Base-by-base conservation (phyloP, 2,797 vertebrate genomes). In the Gadopsis bispinosus region DNA sequence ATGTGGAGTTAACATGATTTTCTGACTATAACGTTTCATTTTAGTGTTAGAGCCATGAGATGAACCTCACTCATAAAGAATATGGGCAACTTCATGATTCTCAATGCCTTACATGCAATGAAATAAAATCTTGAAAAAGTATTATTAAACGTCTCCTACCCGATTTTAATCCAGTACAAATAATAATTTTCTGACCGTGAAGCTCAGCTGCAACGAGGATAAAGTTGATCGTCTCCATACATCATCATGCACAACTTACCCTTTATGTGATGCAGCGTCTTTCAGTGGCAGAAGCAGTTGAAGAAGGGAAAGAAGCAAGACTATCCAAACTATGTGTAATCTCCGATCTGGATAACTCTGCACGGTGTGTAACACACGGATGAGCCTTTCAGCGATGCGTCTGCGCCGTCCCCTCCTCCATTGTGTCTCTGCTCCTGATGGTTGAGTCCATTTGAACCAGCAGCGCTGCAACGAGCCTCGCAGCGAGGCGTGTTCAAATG, bases 401-500 rank as follows among this genome's bases (percentile, higher is more conserved):
- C 54, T 41, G 61, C 56, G 19, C 55, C 19, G 54, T n/a, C 41
- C 64, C 72, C 55, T 7, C 61, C 63, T 87, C 85, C 88, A 90
- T 91, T 91, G 84, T 67, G 70, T 22, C 47, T 83, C 75, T 22
- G 13, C 62, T 79, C 17, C 48, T 62, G 54, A 65, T 81, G 68
- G 76, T 74, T 39, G 60, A 92, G 67, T 84, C 56, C 51, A 69
- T 90, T 87, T 83, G 88, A 88, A 85, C 72, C 76, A 76, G 81
- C 81, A 54, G 80, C 72, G 68, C 48, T 1, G 87, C 33, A 70
- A 58, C 62, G 82, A 89, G 73, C 80, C 73, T 76, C 83, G 79
- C 67, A 88, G 85, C 69, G 45, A 88, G 83, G 83, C 91, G 90
- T 93, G 92, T 94, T 95, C 93, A 94, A 94, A 95, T 92, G 80